Percentiles rank a stretch among this genome's conserved stretches.
Conservation (phyloP, 2,797 vertebrate genomes). For the Ataeniobius toweri region DNA sequence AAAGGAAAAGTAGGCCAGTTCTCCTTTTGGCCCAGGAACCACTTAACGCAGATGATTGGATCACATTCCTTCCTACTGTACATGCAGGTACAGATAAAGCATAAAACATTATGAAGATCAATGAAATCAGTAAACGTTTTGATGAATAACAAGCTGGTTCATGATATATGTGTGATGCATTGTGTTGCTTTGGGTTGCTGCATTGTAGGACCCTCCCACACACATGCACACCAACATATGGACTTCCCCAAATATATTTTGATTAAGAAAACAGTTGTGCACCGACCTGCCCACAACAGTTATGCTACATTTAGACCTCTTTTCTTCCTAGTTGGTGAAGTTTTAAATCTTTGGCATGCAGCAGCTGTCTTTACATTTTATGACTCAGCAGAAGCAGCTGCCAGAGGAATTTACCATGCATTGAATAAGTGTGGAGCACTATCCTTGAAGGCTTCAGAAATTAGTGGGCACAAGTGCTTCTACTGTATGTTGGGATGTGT, state of each 20-base stretch:
- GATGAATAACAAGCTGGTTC: background rate
- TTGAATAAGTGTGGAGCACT: background rate
- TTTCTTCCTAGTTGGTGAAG: slow-evolving; percentile 41
- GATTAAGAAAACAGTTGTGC: slow-evolving; percentile 15
- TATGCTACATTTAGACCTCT: slow-evolving; percentile 21
- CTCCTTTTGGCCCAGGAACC: background rate
- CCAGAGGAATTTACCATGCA: slow-evolving; percentile 40
- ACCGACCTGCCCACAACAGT: slow-evolving; percentile 9
- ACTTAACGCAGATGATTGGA: background rate
- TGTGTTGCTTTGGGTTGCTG: slow-evolving; percentile 25
- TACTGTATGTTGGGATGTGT: background rate
- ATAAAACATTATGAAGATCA: background rate
- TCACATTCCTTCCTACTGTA: background rate
- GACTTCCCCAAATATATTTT: slow-evolving; percentile 3
- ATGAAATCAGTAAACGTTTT: background rate
- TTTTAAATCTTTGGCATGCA: slow-evolving; percentile 46
- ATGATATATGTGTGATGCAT: background rate
- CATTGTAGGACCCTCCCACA: slow-evolving; percentile 24
- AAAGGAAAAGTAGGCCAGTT: slow-evolving; percentile 4
- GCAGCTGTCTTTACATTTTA: slow-evolving; percentile 66
- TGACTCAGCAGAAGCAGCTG: slow-evolving; percentile 67
- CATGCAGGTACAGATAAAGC: background rate
- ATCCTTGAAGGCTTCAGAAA: background rate
- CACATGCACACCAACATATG: background rate
- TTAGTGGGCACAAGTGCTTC: background rate